Evolutionary conservation across 2,797 vertebrate species (phyloP).

Genomic region (Cryptoblepharus egeriae): DNA sequence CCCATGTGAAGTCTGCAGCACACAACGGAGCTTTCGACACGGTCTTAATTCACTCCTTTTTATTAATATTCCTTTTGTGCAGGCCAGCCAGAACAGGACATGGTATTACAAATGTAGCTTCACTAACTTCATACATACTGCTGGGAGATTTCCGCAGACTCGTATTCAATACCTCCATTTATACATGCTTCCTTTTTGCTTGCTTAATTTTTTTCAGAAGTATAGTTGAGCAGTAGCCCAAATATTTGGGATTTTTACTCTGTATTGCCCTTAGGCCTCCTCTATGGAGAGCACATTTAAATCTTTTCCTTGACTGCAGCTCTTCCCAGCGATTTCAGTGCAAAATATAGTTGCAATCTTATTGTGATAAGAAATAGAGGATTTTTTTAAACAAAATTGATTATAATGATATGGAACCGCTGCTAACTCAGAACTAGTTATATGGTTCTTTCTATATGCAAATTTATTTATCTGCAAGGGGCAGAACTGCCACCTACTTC

Average conservation of each 20-base stretch:
- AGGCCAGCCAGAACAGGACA: background rate
- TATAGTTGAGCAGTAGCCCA: constrained; percentile 40
- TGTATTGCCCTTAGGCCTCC: background rate
- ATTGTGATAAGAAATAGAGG: constrained; percentile 60
- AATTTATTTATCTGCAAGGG: no score
- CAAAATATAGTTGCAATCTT: constrained; percentile 35
- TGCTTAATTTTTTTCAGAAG: constrained; percentile 7
- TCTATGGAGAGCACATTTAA: constrained; percentile 11
- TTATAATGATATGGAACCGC: background rate
- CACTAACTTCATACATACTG: background rate
- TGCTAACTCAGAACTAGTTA: background rate
- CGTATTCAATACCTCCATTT: constrained; percentile 56
- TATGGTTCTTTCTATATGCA: constrained; percentile 1
- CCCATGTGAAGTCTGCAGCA: background rate
- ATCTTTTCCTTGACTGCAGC: background rate
- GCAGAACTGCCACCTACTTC: no score
- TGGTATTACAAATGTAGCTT: constrained; percentile 36
- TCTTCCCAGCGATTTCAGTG: constrained; percentile 28
- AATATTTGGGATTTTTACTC: constrained; percentile 36
- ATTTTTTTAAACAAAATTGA: constrained; percentile 54
- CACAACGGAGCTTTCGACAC: background rate
- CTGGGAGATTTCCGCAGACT: constrained; percentile 54
- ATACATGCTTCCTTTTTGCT: constrained; percentile 43
- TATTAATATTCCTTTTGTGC: constrained; percentile 42
- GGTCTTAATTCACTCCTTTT: background rate